These are phyloP conservation scores for Dinomys branickii DNA, from an alignment of 2,113 vertebrate genomes.

Conservation along the genomic window DNA sequence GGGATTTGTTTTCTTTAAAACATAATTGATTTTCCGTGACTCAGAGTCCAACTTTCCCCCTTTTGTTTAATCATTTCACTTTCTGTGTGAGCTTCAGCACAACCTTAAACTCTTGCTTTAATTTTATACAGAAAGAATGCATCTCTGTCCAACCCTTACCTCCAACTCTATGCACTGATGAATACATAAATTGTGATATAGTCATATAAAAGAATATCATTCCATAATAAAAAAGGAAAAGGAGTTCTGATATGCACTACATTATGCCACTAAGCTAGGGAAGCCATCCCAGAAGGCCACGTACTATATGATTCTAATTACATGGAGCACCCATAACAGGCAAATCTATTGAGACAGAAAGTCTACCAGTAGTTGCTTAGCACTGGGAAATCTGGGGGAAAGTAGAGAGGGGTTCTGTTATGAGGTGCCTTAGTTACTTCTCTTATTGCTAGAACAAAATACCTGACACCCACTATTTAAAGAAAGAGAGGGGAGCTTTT, in stretches of 20 bases:
- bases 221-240: neutral
- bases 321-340: neutral
- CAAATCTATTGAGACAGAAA: neutral
- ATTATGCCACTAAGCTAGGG: neutral
- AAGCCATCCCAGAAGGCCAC: neutral
- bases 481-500: neutral
- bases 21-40: neutral
- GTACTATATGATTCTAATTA: neutral
- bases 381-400: neutral
- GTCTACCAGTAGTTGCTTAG: neutral
- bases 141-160: neutral
- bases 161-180: conserved; percentile 8
- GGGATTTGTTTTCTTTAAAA: neutral
- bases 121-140: conserved; percentile 1
- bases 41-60: conserved; percentile 25
- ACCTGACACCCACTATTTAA: neutral
- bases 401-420: neutral
- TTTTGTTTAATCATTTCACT: neutral
- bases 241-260: neutral
- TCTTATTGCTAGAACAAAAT: neutral
- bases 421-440: neutral
- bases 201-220: neutral
- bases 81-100: neutral
- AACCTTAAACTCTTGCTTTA: neutral
- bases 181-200: neutral